A percentile compares a stretch with the other conserved stretches of the same genome.
These are phyloP conservation scores for Microcaecilia unicolor DNA, from an alignment of 2,797 vertebrate genomes.

Conservation along the genomic window DNA sequence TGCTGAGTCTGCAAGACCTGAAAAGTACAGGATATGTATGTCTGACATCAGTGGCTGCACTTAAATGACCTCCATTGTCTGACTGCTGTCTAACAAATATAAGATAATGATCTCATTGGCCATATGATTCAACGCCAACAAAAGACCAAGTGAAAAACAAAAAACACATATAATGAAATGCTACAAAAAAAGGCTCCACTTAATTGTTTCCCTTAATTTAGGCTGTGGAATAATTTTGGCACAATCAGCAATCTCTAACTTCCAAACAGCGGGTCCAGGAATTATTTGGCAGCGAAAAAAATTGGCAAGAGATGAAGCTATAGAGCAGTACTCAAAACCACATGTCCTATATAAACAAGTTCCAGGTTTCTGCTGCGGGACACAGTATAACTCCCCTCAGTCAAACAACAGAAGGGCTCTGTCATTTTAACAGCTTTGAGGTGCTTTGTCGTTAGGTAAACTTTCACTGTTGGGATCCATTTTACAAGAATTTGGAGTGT, in stretches of 20 bases:
- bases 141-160: conserved; percentile 29
- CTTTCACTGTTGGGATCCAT: not conserved
- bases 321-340: conserved; percentile 38
- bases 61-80: conserved; percentile 69
- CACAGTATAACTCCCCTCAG: conserved; percentile 7
- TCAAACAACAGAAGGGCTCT: conserved; percentile 21
- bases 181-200: conserved; percentile 16
- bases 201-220: conserved; percentile 15
- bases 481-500: no score
- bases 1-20: conserved; percentile 51
- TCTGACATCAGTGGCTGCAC: conserved; percentile 55
- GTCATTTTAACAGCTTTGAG: conserved; percentile 8
- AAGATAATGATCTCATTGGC: conserved; percentile 44
- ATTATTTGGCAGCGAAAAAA: not conserved
- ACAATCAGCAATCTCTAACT: conserved; percentile 15
- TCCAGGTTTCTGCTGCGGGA: conserved; percentile 25
- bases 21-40: conserved; percentile 57
- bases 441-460: conserved; percentile 1
- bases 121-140: conserved; percentile 24
- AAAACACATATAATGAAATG: conserved; percentile 7
- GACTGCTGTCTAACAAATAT: conserved; percentile 52
- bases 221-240: conserved; percentile 10
- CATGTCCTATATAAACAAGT: conserved; percentile 18
- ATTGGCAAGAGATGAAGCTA: conserved; percentile 29
- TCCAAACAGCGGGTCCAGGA: conserved; percentile 34